Percentiles rank a stretch among this genome's conserved stretches.
These are phyloP conservation scores for Enteromius anoplus DNA, from an alignment of 2,797 vertebrate species.

Conservation along the genomic window DNA sequence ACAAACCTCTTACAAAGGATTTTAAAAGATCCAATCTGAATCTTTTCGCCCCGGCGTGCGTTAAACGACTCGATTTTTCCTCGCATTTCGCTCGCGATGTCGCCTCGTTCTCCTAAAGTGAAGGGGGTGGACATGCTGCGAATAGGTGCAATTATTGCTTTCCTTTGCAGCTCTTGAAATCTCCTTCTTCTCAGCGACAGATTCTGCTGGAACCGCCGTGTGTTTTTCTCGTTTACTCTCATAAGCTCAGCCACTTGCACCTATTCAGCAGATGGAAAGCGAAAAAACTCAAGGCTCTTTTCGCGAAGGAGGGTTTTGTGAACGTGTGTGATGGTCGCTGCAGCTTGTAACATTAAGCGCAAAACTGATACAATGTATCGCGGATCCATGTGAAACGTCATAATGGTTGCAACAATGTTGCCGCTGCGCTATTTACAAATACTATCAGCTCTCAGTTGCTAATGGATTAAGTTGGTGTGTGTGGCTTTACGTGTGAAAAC, in stretches of 20 bases:
- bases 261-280: slow-evolving; percentile 32
- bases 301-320: slow-evolving; percentile 48
- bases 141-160: slow-evolving; percentile 67
- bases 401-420: slow-evolving; percentile 74
- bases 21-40: slow-evolving; percentile 61
- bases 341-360: slow-evolving; percentile 45
- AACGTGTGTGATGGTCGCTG: slow-evolving; percentile 51
- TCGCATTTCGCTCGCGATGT: slow-evolving; percentile 51
- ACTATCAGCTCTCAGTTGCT: slow-evolving; percentile 29
- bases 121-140: slow-evolving; percentile 52
- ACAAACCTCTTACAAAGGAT: slow-evolving; percentile 68
- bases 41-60: slow-evolving; percentile 55
- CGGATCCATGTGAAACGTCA: slow-evolving; percentile 68
- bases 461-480: slow-evolving; percentile 47
- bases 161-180: slow-evolving; percentile 60
- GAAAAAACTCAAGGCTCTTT: slow-evolving; percentile 47
- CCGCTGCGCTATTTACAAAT: slow-evolving; percentile 39
- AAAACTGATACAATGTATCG: slow-evolving; percentile 63
- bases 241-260: slow-evolving; percentile 43
- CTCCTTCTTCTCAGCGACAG: slow-evolving; percentile 51
- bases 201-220: slow-evolving; percentile 54
- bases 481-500: slow-evolving; percentile 25
- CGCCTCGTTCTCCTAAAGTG: slow-evolving; percentile 58
- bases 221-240: slow-evolving; percentile 49
- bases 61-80: slow-evolving; percentile 39